These are phyloP conservation scores for Eulemur coronatus DNA, from an alignment of 2,797 vertebrate genomes.

Conservation along the genomic window DNA sequence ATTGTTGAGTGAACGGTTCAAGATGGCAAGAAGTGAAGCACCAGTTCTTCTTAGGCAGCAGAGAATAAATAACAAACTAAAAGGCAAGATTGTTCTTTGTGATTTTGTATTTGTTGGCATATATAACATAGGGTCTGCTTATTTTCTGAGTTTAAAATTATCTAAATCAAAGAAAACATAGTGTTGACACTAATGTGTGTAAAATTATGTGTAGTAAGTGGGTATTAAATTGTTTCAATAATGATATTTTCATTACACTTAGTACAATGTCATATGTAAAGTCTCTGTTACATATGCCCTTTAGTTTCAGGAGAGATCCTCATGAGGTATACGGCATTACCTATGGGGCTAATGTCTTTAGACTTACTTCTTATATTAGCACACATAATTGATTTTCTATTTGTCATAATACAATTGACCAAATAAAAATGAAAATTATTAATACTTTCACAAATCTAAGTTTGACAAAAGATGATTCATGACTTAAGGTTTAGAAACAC, in stretches of 20 bases:
- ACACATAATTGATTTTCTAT: not conserved
- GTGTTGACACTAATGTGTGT: not conserved
- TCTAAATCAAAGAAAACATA: not conserved
- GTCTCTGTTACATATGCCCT: not conserved
- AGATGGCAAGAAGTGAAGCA: not conserved
- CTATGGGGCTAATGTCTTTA: not conserved
- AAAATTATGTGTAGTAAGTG: not conserved
- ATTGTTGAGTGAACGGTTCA: not conserved
- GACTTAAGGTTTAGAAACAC: not conserved
- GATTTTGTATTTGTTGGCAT: not conserved
- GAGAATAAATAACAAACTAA: not conserved
- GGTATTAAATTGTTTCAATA: not conserved
- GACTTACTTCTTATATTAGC: not conserved
- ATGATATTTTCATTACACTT: not conserved
- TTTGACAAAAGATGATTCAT: not conserved
- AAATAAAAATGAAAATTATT: not conserved
- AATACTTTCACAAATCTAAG: not conserved
- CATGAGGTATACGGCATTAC: not conserved
- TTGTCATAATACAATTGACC: not conserved
- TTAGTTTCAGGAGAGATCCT: not conserved
- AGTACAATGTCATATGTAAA: not conserved
- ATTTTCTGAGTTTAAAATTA: not conserved
- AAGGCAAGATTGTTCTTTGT: not conserved
- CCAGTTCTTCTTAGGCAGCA: not conserved
- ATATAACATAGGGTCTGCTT: not conserved